Conservation (phyloP, 2,888 invertebrate species). For the Xanthostigma xanthostigma region DNA sequence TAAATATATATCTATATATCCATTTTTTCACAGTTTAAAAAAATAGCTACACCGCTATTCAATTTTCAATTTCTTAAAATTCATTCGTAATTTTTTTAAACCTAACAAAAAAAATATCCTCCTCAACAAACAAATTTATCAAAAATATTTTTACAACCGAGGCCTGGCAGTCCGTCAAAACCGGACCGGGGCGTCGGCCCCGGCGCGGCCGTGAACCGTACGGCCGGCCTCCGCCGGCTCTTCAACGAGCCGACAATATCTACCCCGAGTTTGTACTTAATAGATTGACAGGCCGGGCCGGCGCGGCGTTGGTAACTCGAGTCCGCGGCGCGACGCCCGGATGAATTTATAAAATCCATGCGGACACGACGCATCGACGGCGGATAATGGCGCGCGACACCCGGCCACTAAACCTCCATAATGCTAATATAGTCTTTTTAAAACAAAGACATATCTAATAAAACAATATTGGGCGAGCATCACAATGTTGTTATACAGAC, state of each 20-base stretch:
- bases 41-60: constrained; percentile 29
- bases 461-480: no score
- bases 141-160: constrained; percentile 40
- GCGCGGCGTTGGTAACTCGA: not conserved
- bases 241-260: constrained; percentile 13
- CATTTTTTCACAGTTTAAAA: constrained; percentile 32
- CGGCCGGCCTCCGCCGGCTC: not conserved
- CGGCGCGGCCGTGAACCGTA: not conserved
- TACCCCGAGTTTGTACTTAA: constrained; percentile 33
- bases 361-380: no score
- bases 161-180: constrained; percentile 7
- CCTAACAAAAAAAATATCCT: constrained; percentile 37
- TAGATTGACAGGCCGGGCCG: constrained; percentile 20
- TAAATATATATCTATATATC: constrained; percentile 31
- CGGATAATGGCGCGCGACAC: no score
- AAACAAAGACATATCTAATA: constrained; percentile 2
- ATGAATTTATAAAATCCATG: not conserved
- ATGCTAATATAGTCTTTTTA: constrained; percentile 6
- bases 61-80: constrained; percentile 18
- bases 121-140: constrained; percentile 47
- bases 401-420: constrained; percentile 3
- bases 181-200: not conserved
- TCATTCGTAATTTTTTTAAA: constrained; percentile 23
- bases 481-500: no score
- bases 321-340: not conserved